Percentiles rank a stretch among this genome's conserved stretches.
These are phyloP conservation scores for Mallotus villosus DNA, from an alignment of 2,797 vertebrate species.

Conservation along the genomic window DNA sequence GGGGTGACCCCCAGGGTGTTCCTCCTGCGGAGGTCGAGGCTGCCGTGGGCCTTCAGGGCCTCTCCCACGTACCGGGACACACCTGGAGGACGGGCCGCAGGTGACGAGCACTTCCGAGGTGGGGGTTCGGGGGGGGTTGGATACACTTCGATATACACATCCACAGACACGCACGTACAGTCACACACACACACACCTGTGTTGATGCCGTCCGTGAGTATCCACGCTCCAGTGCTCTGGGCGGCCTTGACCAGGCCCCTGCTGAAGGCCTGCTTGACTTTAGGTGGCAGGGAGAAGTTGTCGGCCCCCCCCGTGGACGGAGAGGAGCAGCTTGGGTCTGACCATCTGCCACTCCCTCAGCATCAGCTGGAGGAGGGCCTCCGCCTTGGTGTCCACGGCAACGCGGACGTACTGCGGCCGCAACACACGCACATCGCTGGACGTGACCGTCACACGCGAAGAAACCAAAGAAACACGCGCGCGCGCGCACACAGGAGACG, in stretches of 20 bases:
- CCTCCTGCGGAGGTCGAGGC: constrained; percentile 85
- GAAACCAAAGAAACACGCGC: no score
- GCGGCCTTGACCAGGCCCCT: constrained; percentile 90
- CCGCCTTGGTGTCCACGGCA: constrained; percentile 85
- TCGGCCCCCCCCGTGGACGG: constrained; percentile 91
- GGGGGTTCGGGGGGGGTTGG: no score
- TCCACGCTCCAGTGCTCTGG: constrained; percentile 93
- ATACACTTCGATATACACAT: no score
- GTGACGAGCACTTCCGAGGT: no score
- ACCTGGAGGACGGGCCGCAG: constrained; percentile 68
- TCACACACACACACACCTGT: constrained; percentile 71
- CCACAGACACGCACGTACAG: background rate
- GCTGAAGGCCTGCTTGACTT: constrained; percentile 86
- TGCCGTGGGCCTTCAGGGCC: constrained; percentile 84
- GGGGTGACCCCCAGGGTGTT: constrained; percentile 89
- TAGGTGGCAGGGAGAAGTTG: constrained; percentile 85
- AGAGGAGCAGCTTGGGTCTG: constrained; percentile 90
- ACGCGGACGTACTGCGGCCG: constrained; percentile 86
- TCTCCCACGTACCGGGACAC: constrained; percentile 92
- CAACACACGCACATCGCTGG: background rate
- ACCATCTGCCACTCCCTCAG: constrained; percentile 96
- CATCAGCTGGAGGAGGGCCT: constrained; percentile 88
- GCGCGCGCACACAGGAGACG: no score
- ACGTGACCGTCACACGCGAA: constrained; percentile 70
- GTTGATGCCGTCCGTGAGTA: constrained; percentile 93